Conservation (phyloP, 2,797 vertebrate genomes). For the Odontamblyopus rebecca region DNA sequence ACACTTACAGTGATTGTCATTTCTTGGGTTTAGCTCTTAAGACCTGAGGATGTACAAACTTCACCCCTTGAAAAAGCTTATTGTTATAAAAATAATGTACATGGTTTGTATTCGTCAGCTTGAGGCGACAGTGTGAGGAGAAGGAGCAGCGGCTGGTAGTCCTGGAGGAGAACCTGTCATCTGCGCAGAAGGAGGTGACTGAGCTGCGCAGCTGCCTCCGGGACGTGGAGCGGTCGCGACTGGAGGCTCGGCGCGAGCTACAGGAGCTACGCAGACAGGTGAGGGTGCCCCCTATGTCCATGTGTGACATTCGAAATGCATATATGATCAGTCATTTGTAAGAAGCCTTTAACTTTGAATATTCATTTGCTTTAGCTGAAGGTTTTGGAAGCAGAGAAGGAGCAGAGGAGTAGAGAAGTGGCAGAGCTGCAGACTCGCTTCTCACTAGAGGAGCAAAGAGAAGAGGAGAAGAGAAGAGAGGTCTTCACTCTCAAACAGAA, state of each 20-base stretch:
- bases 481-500: slow-evolving; percentile 82
- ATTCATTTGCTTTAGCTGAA: slow-evolving; percentile 79
- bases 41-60: too few species aligned
- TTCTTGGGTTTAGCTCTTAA: too few species aligned
- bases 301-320: background rate
- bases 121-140: slow-evolving; percentile 87
- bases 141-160: slow-evolving; percentile 85
- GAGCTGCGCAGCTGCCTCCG: slow-evolving; percentile 86
- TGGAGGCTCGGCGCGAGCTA: slow-evolving; percentile 89
- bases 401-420: slow-evolving; percentile 83
- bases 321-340: background rate
- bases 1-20: too few species aligned
- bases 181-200: slow-evolving; percentile 79
- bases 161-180: slow-evolving; percentile 81
- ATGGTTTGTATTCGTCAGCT: slow-evolving; percentile 52
- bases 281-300: slow-evolving; percentile 1
- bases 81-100: background rate
- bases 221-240: slow-evolving; percentile 87
- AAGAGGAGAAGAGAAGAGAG: slow-evolving; percentile 84
- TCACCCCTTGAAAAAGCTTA: too few species aligned
- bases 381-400: slow-evolving; percentile 84
- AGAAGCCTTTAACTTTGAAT: background rate
- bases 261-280: slow-evolving; percentile 95
- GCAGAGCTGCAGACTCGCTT: slow-evolving; percentile 84
- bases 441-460: slow-evolving; percentile 83